Evolutionary conservation across 2,888 invertebrate genomes (phyloP).

Genomic region (Terebella lapidaria): DNA sequence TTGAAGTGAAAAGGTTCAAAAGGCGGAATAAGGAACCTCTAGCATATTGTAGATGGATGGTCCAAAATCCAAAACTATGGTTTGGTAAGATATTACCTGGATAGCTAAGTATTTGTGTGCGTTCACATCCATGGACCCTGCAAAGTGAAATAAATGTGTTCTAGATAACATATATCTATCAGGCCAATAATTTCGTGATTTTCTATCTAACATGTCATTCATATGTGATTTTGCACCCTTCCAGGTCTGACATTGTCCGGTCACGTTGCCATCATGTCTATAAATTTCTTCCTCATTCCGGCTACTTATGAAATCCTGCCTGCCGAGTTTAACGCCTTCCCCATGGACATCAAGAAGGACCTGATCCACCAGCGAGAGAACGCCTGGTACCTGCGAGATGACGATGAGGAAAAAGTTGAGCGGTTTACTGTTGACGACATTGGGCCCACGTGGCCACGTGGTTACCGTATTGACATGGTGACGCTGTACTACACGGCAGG

Average conservation of each 20-base stretch:
- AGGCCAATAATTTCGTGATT: background rate
- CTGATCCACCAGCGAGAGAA: constrained; percentile 8
- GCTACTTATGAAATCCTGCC: constrained; percentile 21
- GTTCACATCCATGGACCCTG: background rate
- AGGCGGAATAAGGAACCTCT: too few species aligned
- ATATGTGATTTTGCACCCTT: background rate
- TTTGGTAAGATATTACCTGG: background rate
- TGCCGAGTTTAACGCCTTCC: constrained; percentile 15
- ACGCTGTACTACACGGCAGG: constrained; percentile 7
- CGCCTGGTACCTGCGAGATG: constrained; percentile 17
- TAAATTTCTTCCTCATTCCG: constrained; percentile 11
- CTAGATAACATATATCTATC: background rate
- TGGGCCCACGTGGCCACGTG: constrained; percentile 7
- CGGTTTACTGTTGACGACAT: constrained; percentile 7
- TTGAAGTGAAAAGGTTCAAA: too few species aligned
- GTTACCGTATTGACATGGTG: constrained; percentile 6
- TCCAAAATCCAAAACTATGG: background rate
- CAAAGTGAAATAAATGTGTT: background rate
- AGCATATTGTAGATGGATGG: background rate
- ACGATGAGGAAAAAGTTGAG: constrained; percentile 1
- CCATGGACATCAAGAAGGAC: constrained; percentile 13
- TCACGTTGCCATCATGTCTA: constrained; percentile 8
- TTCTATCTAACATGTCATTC: too few species aligned
- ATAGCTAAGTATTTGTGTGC: background rate
- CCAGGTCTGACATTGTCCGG: constrained; percentile 14